These are phyloP conservation scores for Amphipoea lucens DNA, from an alignment of 2,888 invertebrate species.

Conservation along the genomic window DNA sequence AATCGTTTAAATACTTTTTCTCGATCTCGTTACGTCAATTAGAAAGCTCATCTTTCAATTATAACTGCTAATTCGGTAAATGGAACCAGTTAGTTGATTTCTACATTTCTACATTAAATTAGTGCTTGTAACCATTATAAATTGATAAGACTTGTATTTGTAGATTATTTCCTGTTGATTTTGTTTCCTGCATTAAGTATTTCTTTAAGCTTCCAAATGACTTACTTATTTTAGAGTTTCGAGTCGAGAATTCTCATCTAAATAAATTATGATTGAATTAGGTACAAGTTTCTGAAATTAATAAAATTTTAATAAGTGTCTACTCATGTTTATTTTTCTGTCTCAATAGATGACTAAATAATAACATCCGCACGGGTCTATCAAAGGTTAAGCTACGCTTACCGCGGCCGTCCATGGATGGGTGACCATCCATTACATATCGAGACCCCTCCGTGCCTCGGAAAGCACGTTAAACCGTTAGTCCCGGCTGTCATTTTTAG, in stretches of 20 bases:
- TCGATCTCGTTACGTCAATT: conserved; percentile 52
- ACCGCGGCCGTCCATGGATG: no score
- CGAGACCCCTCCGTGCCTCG: no score
- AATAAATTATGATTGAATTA: background rate
- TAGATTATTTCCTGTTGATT: conserved; percentile 12
- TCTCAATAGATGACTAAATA: no score
- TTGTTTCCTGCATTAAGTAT: background rate
- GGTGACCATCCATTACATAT: no score
- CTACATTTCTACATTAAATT: conserved; percentile 18
- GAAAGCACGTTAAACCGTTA: no score
- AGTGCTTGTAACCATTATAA: conserved; percentile 26
- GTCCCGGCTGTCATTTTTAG: no score
- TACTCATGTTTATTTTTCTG: no score
- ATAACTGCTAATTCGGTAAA: conserved; percentile 34
- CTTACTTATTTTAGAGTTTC: background rate
- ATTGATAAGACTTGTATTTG: conserved; percentile 6
- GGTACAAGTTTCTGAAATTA: no score
- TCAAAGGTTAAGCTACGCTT: no score
- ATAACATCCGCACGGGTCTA: no score
- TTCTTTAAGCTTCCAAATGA: background rate
- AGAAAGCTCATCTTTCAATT: conserved; percentile 48
- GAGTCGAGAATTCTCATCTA: background rate
- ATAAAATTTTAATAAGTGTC: no score
- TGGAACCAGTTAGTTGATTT: conserved; percentile 31
- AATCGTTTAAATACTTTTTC: conserved; percentile 25